Evolutionary conservation across 2,113 vertebrate genomes (phyloP).

Genomic region (Uria aalge): DNA sequence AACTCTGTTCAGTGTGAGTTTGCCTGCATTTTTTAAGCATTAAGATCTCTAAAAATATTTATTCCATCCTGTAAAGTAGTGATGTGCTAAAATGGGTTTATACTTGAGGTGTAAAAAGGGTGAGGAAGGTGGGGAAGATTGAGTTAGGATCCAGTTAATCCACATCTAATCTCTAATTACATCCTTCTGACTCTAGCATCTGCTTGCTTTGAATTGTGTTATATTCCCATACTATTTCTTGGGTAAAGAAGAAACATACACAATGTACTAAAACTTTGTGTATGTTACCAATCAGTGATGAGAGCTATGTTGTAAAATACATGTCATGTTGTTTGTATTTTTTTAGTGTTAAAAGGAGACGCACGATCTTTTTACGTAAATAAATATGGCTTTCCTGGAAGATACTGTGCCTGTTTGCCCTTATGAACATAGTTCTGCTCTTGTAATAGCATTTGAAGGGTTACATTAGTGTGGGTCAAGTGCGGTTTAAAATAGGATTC

Average conservation of each 20-base stretch:
- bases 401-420: background rate
- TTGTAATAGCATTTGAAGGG: constrained; percentile 10
- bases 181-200: background rate
- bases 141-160: background rate
- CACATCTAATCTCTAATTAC: background rate
- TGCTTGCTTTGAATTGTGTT: background rate
- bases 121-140: background rate
- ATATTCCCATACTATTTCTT: background rate
- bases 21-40: background rate
- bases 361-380: background rate
- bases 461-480: constrained; percentile 36
- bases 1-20: background rate
- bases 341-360: background rate
- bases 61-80: background rate
- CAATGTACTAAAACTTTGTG: background rate
- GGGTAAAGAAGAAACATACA: background rate
- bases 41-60: background rate
- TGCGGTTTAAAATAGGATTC: constrained; percentile 54
- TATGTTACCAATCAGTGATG: background rate
- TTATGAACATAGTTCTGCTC: background rate
- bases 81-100: background rate
- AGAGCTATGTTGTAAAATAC: background rate
- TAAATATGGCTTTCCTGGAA: background rate
- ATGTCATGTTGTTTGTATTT: background rate
- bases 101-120: background rate